Evolutionary conservation across 2,797 vertebrate genomes (phyloP), one percentile per base, ranked within the genome.

Genomic region (Rhinoraja longicauda): DNA sequence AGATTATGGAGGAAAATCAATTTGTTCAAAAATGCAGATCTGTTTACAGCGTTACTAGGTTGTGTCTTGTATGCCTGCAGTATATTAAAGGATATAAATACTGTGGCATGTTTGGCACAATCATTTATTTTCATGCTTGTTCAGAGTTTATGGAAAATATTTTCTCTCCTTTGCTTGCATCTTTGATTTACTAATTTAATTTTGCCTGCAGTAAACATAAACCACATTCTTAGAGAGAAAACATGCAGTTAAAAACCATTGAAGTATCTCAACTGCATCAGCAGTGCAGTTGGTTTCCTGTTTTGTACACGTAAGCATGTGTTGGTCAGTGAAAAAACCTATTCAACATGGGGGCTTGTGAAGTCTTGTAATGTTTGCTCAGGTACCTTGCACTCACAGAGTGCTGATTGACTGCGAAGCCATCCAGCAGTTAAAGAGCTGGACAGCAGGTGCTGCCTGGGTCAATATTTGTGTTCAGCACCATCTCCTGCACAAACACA

Each of bases 381-480:
- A 29, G 57, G 86, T 72, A 73, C 88, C 24, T 86, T 73, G 88
- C 2, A 91, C 64, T 72, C 88, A 45, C 88, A 72, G 32, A 39
- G 36, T 72, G 67, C 32, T 36, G 36, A 91, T 91, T 72, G 88
- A 73, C 64, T 53, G 39, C 72, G 67, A 91, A 72, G 67, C 29
- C 1, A 45, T 45, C 32, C 17, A 72, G 88, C 64, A 72, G 36
- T 39, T 91, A 90, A 39, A 90, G 88, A 90, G 88, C 36, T 70
- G 88, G 36, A 72, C 67, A 39, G 67, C 88, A 90, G 88, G 88
- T 90, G 88, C 88, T 91, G 67, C 64, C 64, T 70, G 82, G 86
- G 62, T 91, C 72, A 91, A 91, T 39, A 90, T 67, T 86, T 86
- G 82, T 12, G 29, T 64, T 32, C 57, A 24, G 12, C 57, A 15